phyloP scores from a whole-genome alignment of 1,140 invertebrate genomes.

The Meteorus sp. region DNA sequence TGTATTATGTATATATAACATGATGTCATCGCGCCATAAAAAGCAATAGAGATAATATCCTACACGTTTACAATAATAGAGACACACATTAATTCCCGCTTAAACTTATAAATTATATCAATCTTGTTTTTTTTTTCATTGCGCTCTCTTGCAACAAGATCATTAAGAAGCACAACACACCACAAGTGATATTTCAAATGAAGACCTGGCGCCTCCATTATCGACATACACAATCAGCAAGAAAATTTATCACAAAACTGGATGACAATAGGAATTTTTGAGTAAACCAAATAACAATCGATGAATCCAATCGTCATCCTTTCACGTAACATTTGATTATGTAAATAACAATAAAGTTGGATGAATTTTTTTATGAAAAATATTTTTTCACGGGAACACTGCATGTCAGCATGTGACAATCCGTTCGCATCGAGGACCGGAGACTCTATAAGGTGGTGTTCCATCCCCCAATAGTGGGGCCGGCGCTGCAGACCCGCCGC shows the following conservation, averaged over 20 bases:
- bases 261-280: too few species aligned
- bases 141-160: too few species aligned
- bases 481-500: conserved; percentile 41
- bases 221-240: too few species aligned
- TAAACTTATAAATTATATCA: not conserved
- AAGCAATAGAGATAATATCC: too few species aligned
- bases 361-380: not conserved
- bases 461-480: conserved; percentile 50
- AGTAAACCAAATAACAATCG: too few species aligned
- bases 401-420: conserved; percentile 44
- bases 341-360: not conserved
- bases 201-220: too few species aligned
- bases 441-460: conserved; percentile 50
- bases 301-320: conserved; percentile 12
- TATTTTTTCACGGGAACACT: not conserved
- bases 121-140: too few species aligned
- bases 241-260: too few species aligned
- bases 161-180: too few species aligned
- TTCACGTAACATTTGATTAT: not conserved
- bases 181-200: too few species aligned
- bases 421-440: conserved; percentile 50
- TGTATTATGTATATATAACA: not conserved
- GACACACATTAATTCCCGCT: not conserved
- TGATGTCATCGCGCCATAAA: not conserved
- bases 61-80: not conserved